Percentiles rank a stretch among this genome's conserved stretches.
Evolutionary conservation across 2,113 vertebrate genomes (phyloP).

Genomic region (Loxodonta africana): DNA sequence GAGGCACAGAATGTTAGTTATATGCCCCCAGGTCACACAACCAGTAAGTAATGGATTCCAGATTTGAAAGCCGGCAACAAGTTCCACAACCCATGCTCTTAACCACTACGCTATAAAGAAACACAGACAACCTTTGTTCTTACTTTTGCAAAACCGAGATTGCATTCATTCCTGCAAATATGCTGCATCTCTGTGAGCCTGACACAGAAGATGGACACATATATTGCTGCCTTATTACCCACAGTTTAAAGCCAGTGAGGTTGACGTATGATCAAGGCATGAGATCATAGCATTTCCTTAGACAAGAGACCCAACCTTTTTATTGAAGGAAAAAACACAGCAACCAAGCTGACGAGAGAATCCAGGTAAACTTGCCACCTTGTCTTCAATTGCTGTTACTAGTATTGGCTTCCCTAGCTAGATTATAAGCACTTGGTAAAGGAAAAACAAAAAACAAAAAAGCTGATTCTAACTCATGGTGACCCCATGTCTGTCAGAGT

Average conservation of each 20-base stretch:
- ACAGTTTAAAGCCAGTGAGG: background rate
- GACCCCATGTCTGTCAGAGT: background rate
- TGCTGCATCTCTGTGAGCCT: background rate
- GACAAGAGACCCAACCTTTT: background rate
- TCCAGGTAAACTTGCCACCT: background rate
- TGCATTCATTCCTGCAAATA: background rate
- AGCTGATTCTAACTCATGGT: background rate
- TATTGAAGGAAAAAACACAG: background rate
- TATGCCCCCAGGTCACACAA: background rate
- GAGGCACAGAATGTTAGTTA: background rate
- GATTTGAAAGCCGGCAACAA: background rate
- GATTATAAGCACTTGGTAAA: background rate
- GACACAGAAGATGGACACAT: background rate
- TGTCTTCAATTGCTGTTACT: background rate
- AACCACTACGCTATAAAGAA: background rate
- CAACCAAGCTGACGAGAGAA: background rate
- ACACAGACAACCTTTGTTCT: background rate
- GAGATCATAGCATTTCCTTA: background rate
- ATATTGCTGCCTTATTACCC: background rate
- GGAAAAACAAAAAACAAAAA: background rate
- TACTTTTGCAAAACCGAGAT: background rate
- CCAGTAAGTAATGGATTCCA: background rate
- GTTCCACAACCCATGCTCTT: background rate
- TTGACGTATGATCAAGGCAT: background rate
- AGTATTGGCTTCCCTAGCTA: background rate